These are phyloP conservation scores for Andrena cerasifolii DNA, from an alignment of 1,140 invertebrate genomes.

Conservation along the genomic window DNA sequence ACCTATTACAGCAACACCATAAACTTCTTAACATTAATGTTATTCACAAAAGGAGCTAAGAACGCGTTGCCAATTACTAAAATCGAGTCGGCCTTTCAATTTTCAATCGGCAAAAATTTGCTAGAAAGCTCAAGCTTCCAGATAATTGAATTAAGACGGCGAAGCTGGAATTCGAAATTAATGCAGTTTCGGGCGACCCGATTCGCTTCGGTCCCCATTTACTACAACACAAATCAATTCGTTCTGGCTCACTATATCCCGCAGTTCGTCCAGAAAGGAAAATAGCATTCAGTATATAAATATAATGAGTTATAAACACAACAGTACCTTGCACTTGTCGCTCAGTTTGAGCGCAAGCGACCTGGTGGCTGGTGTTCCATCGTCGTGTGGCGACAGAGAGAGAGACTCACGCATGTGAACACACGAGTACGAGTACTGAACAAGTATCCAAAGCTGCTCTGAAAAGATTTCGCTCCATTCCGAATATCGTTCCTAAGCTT, in stretches of 20 bases:
- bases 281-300: constrained; percentile 64
- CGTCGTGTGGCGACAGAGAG: constrained; percentile 71
- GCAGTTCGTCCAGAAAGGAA: constrained; percentile 35
- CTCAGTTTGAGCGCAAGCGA: constrained; percentile 84
- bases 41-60: neutral
- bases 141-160: neutral
- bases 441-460: constrained; percentile 61
- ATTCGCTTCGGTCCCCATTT: neutral
- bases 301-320: constrained; percentile 73
- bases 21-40: neutral
- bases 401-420: constrained; percentile 82
- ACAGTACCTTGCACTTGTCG: constrained; percentile 85
- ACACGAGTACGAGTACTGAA: constrained; percentile 77
- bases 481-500: constrained; percentile 29
- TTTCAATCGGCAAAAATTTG: neutral
- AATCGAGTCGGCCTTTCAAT: neutral
- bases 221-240: neutral
- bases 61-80: neutral
- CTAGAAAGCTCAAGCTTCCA: neutral
- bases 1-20: neutral
- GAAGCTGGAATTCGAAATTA: neutral
- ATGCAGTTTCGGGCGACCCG: neutral
- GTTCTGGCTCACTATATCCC: neutral
- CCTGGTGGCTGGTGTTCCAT: constrained; percentile 80
- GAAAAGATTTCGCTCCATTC: constrained; percentile 52